Conservation (phyloP, 2,797 vertebrate genomes). For the Labroides dimidiatus region DNA sequence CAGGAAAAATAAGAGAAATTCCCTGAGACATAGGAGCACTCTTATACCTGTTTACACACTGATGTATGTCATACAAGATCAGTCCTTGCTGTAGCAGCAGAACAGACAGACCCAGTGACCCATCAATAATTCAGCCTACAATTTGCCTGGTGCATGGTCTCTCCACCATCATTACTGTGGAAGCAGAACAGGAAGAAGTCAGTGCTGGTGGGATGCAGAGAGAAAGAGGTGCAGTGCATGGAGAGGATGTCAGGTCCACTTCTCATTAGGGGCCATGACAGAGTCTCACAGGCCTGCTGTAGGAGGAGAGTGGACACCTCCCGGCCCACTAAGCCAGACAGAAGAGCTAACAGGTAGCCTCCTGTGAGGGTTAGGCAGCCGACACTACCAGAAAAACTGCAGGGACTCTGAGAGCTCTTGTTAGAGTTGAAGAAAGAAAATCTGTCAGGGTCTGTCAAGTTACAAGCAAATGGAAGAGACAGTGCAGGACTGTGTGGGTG, state of each 20-base stretch:
- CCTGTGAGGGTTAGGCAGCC: conserved; percentile 48
- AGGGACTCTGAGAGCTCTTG: conserved; percentile 53
- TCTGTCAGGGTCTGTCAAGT: conserved; percentile 42
- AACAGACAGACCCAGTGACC: conserved; percentile 45
- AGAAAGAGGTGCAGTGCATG: conserved; percentile 31
- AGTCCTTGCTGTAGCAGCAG: conserved; percentile 15
- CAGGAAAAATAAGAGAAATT: conserved; percentile 27
- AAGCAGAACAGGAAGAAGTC: conserved; percentile 35
- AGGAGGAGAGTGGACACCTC: conserved; percentile 60
- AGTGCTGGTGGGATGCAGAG: conserved; percentile 37
- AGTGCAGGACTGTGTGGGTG: conserved; percentile 36
- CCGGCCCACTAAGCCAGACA: conserved; percentile 47
- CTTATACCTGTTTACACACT: conserved; percentile 39
- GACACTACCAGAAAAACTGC: conserved; percentile 36
- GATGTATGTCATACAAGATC: conserved; percentile 51
- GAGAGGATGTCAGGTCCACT: conserved; percentile 66
- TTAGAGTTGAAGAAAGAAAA: conserved; percentile 50
- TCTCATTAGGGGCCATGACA: conserved; percentile 66
- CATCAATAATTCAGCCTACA: conserved; percentile 72
- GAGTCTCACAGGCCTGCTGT: conserved; percentile 47
- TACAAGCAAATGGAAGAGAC: conserved; percentile 52
- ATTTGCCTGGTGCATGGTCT: conserved; percentile 51
- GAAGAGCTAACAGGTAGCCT: conserved; percentile 52
- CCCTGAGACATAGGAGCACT: conserved; percentile 46
- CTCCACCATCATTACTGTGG: conserved; percentile 43